Evolutionary conservation across 2,797 vertebrate species (phyloP), one percentile per base, ranked within the genome.

Genomic region (Pseudochromis fuscus): DNA sequence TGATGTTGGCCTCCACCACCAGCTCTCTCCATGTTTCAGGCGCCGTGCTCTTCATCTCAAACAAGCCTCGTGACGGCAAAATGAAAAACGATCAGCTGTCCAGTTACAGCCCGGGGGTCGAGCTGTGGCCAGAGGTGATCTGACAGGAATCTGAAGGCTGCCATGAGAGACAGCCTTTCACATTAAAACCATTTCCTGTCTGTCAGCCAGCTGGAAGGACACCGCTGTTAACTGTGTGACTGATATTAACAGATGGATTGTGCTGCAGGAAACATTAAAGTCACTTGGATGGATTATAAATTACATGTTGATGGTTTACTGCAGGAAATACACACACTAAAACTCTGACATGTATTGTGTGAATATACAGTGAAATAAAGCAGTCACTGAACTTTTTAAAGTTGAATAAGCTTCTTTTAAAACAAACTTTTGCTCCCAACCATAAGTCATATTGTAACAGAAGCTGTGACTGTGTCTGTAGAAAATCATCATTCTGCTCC

Each of bases 401-500:
- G 4, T 30, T 35, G 1, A 33, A 11, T 33, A 8, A 35, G 33
- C 12, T 10, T 35, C 12, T 35, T 10, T 1, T 1, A 38, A 38
- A 38, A 16, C 13, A 13, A 12, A 37, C 13, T 15, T 4, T 37
- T 12, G 11, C 35, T 2, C 35, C 12, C 1, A 3, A 37, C 9
- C 8, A 19, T 19, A 2, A 48, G 42, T 7, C 42, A 8, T 21
- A 45, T 9, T 21, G 4, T 10, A 23, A 23, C n/a, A 11, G 42
- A 40, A 38, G 37, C 68, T 44, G 10, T 11, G 37, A 7, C 40
- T 59, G 28, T 5, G 18, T 4, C 4, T 28, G 8, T 58, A 46
- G 13, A 30, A 57, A 30, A 56, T 62, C 5, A 25, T 76, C 37
- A 44, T 42, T 52, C 38, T 33, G 25, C 42, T 56, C 24, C 45